These are phyloP conservation scores for Arizona elegans DNA, from an alignment of 2,113 vertebrate genomes.

Conservation along the genomic window DNA sequence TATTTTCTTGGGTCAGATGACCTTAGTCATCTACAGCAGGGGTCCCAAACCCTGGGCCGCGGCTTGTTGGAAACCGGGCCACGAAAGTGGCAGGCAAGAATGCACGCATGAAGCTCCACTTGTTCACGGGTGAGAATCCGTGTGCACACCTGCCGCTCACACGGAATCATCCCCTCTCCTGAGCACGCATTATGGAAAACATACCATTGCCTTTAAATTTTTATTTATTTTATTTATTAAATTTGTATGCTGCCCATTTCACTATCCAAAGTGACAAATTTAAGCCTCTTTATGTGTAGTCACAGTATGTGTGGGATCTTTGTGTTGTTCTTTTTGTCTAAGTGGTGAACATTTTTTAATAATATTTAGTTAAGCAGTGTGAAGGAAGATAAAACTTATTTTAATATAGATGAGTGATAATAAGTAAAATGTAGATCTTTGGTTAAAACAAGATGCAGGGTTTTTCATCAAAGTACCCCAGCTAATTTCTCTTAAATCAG, in stretches of 20 bases:
- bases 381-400: slow-evolving; percentile 43
- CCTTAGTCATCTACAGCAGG: neutral
- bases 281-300: slow-evolving; percentile 56
- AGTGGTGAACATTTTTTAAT: slow-evolving; percentile 55
- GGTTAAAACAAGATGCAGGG: neutral
- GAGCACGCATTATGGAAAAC: slow-evolving; percentile 37
- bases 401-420: slow-evolving; percentile 10
- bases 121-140: neutral
- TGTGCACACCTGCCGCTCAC: neutral
- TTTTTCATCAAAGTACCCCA: neutral
- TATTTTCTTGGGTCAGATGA: neutral
- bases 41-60: neutral
- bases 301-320: slow-evolving; percentile 38
- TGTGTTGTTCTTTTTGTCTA: slow-evolving; percentile 59
- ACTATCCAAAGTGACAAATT: slow-evolving; percentile 23
- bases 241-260: neutral
- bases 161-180: neutral
- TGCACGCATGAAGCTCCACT: neutral
- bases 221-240: neutral
- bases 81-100: neutral
- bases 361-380: slow-evolving; percentile 57
- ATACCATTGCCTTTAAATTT: slow-evolving; percentile 58
- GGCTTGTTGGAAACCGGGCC: neutral
- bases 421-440: slow-evolving; percentile 4
- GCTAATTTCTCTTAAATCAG: neutral